Conservation (phyloP, 2,888 invertebrate genomes). For the Coleophora deauratella region DNA sequence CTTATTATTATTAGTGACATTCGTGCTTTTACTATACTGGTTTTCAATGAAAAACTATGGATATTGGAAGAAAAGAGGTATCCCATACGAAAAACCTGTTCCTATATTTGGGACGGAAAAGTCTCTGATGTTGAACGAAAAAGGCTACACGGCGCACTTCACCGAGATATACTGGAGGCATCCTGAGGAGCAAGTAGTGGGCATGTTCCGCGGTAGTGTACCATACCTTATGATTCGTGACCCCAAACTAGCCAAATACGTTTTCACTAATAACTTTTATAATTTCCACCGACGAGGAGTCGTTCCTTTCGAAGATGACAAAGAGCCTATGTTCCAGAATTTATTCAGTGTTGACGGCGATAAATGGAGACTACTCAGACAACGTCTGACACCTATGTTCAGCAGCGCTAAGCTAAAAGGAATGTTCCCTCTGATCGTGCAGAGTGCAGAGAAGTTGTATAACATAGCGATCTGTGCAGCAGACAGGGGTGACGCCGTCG, state of each 20-base stretch:
- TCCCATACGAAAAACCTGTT: conserved; percentile 38
- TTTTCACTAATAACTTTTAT: conserved; percentile 39
- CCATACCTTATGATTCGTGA: conserved; percentile 43
- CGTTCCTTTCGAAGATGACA: conserved; percentile 20
- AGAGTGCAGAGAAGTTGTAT: conserved; percentile 43
- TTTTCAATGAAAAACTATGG: conserved; percentile 23
- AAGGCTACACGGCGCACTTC: conserved; percentile 30
- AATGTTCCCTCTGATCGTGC: conserved; percentile 52
- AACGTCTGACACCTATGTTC: conserved; percentile 49
- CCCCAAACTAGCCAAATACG: conserved; percentile 36
- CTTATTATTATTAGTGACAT: neutral
- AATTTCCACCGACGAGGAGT: conserved; percentile 41
- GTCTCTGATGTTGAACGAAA: conserved; percentile 26
- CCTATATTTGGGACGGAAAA: conserved; percentile 40
- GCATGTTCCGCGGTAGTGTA: conserved; percentile 31
- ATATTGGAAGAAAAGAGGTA: conserved; percentile 38
- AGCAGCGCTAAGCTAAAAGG: conserved; percentile 47
- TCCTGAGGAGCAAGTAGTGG: conserved; percentile 40
- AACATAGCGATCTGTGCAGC: conserved; percentile 15
- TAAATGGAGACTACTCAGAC: conserved; percentile 44
- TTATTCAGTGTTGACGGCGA: conserved; percentile 48
- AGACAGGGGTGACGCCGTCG: conserved; percentile 23
- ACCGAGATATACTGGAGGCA: conserved; percentile 40
- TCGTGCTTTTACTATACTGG: conserved; percentile 31
- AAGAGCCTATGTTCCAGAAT: conserved; percentile 35